phyloP scores from a whole-genome alignment of 30 jellyfish, hydroid and myxozoan species.

The Pseudorhiza aurosa region DNA sequence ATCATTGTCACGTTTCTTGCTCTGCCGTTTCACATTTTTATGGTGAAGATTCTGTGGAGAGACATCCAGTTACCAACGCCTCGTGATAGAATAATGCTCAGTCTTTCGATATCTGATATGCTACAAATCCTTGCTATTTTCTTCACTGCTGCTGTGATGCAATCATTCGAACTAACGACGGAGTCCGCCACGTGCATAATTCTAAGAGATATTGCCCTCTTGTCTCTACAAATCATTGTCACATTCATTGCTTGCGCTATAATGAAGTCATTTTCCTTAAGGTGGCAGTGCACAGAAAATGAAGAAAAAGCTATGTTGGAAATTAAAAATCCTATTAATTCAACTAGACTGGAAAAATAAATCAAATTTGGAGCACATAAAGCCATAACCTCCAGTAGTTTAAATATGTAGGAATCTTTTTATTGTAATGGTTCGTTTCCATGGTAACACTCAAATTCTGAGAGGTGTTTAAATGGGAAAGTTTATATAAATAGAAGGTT shows the following conservation, averaged over 20 bases:
- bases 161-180: background rate
- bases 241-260: too few species aligned
- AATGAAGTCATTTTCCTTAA: too few species aligned
- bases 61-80: background rate
- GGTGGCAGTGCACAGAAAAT: too few species aligned
- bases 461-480: background rate
- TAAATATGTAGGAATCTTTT: too few species aligned
- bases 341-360: too few species aligned
- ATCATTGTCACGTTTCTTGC: background rate
- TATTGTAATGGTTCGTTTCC: too few species aligned
- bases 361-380: too few species aligned
- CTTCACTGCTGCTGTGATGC: background rate
- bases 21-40: background rate
- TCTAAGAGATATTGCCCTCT: background rate
- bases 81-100: background rate
- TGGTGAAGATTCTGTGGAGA: background rate
- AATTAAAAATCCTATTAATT: too few species aligned
- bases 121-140: background rate
- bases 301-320: too few species aligned
- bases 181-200: background rate
- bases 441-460: conserved; percentile 2
- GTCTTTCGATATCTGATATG: background rate
- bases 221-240: too few species aligned
- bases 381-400: too few species aligned
- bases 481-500: conserved; percentile 12